Base-by-base conservation (phyloP, 2,888 invertebrate species). In the Chirona hameri region DNA sequence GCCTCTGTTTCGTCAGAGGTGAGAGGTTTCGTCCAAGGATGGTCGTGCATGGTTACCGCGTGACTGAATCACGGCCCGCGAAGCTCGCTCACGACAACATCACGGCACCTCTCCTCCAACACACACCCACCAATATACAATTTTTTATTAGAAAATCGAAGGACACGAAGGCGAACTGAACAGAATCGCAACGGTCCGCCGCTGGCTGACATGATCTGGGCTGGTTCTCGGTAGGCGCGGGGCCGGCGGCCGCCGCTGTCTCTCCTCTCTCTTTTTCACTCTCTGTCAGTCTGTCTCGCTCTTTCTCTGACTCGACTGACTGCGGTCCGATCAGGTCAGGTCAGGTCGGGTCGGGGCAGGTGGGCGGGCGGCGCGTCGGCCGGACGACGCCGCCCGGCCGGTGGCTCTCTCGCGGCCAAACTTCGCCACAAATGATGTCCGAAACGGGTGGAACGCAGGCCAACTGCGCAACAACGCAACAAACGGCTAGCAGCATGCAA, bases 101-200 rank as follows among this genome's bases (percentile, higher is more conserved):
- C n/a, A n/a, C n/a, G n/a, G n/a, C n/a, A n/a, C n/a, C 48, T 48
- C 57, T 18, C 10, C 4, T 57, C 65, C 10, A 65, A 29, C 27
- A 69, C 29, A 12, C 69, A 29, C 69, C 14, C 29, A 69, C 27
- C 69, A 69, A 69, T 69, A n/a, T 69, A 69, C 69, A 69, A 69
- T 69, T 69, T n/a, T 48, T 69, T 69, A 69, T 69, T 69, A 69
- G 69, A 69, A 69, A 69, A 69, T 69, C 69, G 69, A 69, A 69
- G 69, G n/a, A 69, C 69, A 69, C 69, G 27, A 29, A 69, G 69
- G 69, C 69, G 69, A 69, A 69, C 69, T 69, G 69, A 69, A 69
- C 69, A 69, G 69, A 69, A 69, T 69, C 69, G 12, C 48, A 48
- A 48, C 12, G 48, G 69, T 69, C 65, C 69, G 69, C 7, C 69